A percentile compares a stretch with the other conserved stretches of the same genome.
Conservation (phyloP, 2,113 vertebrate species). For the Hydrolagus affinis region DNA sequence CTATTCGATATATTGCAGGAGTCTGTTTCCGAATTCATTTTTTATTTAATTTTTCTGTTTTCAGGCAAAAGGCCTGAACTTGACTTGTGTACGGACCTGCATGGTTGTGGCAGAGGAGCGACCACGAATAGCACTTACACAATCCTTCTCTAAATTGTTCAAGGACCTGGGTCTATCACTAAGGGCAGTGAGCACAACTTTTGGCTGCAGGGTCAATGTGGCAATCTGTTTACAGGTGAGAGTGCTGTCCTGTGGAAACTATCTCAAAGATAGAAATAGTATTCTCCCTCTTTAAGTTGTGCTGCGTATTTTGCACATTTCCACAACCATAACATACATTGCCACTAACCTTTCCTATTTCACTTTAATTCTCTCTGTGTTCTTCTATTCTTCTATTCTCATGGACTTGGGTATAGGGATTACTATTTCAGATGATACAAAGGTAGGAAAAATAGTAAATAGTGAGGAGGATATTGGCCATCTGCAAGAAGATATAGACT, state of each 20-base stretch:
- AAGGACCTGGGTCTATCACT: conserved; percentile 86
- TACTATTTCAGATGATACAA: too few relatives aligned
- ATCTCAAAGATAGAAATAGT: background rate
- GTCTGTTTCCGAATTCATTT: background rate
- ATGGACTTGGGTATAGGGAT: too few relatives aligned
- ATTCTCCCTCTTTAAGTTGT: background rate
- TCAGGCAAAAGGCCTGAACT: conserved; percentile 79
- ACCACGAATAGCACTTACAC: conserved; percentile 75
- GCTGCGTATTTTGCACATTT: background rate
- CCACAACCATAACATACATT: background rate
- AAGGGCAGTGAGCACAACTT: conserved; percentile 90
- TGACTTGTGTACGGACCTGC: conserved; percentile 87
- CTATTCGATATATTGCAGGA: background rate
- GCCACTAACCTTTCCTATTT: background rate
- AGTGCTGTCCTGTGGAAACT: background rate
- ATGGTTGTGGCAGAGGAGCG: conserved; percentile 97
- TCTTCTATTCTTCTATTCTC: too few relatives aligned
- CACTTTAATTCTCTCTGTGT: too few relatives aligned
- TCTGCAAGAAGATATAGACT: too few relatives aligned
- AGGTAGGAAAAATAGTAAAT: too few relatives aligned
- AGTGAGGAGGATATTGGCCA: too few relatives aligned
- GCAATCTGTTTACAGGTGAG: conserved; percentile 92
- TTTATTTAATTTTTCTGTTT: conserved; percentile 18
- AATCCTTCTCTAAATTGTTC: conserved; percentile 93
- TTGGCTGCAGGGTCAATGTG: conserved; percentile 90